A percentile compares a stretch with the other conserved stretches of the same genome.
These are phyloP conservation scores for Phrynocephalus vlangalii DNA, from an alignment of 2,797 vertebrate genomes.

Conservation along the genomic window DNA sequence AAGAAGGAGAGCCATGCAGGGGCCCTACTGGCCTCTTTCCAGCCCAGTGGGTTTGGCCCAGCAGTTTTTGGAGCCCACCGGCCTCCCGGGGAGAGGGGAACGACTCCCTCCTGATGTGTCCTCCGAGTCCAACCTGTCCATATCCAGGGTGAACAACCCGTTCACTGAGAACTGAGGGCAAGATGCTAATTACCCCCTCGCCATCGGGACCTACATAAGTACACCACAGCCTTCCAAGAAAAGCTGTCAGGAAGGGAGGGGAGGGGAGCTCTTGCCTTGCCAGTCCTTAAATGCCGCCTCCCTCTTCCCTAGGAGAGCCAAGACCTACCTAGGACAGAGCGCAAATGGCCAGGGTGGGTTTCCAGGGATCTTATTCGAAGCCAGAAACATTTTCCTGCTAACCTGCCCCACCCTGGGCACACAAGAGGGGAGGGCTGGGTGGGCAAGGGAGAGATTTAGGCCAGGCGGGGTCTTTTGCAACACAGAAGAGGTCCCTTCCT, in stretches of 20 bases:
- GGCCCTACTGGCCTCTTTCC: too few species aligned
- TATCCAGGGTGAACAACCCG: constrained; percentile 38
- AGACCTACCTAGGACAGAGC: constrained; percentile 27
- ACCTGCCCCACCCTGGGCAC: background rate
- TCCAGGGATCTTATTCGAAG: background rate
- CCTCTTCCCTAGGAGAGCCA: constrained; percentile 6
- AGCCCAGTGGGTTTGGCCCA: too few species aligned
- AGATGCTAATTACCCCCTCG: constrained; percentile 74
- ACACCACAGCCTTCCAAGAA: constrained; percentile 71
- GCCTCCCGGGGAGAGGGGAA: background rate
- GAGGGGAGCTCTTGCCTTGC: constrained; percentile 54
- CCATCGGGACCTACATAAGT: constrained; percentile 66
- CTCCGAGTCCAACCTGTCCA: constrained; percentile 51
- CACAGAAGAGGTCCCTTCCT: too few species aligned
- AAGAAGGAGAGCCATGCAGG: too few species aligned
- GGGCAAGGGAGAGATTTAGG: background rate
- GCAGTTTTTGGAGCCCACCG: background rate
- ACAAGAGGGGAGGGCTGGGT: too few species aligned
- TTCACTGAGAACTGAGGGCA: constrained; percentile 30
- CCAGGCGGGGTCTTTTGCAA: too few species aligned
- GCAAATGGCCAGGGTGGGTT: constrained; percentile 39
- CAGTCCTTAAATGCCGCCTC: constrained; percentile 47
- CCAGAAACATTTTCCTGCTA: background rate
- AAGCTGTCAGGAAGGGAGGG: constrained; percentile 60
- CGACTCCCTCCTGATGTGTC: background rate